Evolutionary conservation across 2,797 vertebrate species (phyloP).

Genomic region (Coracias cyanogaster): DNA sequence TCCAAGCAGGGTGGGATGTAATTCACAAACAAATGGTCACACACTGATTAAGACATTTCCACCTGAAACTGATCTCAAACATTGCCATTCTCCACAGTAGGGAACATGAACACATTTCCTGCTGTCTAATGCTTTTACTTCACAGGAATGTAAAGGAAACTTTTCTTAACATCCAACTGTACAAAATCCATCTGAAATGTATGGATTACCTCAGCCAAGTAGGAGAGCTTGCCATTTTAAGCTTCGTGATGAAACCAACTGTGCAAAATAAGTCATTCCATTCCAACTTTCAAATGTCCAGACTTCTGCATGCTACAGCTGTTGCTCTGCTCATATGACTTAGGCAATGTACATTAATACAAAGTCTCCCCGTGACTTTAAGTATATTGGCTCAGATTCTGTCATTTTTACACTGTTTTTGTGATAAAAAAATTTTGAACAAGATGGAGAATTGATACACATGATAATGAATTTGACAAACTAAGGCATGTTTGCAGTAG

Average conservation of each 20-base stretch:
- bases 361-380: background rate
- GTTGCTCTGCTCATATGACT: background rate
- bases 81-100: background rate
- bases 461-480: background rate
- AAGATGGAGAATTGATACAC: background rate
- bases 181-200: background rate
- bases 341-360: background rate
- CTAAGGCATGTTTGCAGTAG: background rate
- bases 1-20: slow-evolving; percentile 66
- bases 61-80: slow-evolving; percentile 39
- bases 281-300: background rate
- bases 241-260: slow-evolving; percentile 4
- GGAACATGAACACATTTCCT: slow-evolving; percentile 33
- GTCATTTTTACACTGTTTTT: background rate
- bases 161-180: background rate
- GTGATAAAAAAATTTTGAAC: background rate
- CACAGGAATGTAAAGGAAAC: slow-evolving; percentile 24
- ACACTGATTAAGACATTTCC: slow-evolving; percentile 26
- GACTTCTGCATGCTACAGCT: background rate
- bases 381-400: background rate
- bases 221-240: slow-evolving; percentile 40
- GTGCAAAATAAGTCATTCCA: slow-evolving; percentile 25
- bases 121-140: background rate
- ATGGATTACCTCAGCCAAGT: slow-evolving; percentile 41
- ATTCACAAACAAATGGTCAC: slow-evolving; percentile 76